Evolutionary conservation across 2,888 invertebrate species (phyloP).

Genomic region (Ennomos quercinarius): DNA sequence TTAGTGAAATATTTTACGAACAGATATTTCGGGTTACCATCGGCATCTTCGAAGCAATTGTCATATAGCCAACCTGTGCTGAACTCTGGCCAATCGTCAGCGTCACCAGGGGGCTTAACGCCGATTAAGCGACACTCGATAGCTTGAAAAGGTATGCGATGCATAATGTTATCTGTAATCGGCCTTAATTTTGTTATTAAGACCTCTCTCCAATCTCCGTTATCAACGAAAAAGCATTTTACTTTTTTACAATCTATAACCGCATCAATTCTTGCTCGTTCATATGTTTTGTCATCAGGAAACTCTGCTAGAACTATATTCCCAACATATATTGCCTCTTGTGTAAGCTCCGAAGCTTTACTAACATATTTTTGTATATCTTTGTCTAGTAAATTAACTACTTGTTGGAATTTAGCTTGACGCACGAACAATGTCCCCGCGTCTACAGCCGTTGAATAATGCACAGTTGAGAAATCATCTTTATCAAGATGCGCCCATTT

Average conservation of each 20-base stretch:
- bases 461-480: conserved; percentile 66
- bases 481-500: conserved; percentile 82
- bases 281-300: conserved; percentile 69
- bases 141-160: conserved; percentile 86
- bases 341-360: conserved; percentile 47
- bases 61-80: conserved; percentile 81
- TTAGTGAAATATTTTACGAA: conserved; percentile 73
- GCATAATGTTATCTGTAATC: conserved; percentile 79
- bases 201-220: conserved; percentile 84
- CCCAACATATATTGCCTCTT: conserved; percentile 56
- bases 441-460: conserved; percentile 70
- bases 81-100: conserved; percentile 80
- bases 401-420: conserved; percentile 72
- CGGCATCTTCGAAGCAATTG: conserved; percentile 66
- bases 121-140: conserved; percentile 87
- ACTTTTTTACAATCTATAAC: conserved; percentile 64
- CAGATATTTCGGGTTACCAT: conserved; percentile 68
- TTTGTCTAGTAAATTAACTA: conserved; percentile 63
- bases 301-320: conserved; percentile 82
- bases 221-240: conserved; percentile 87
- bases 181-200: conserved; percentile 67
- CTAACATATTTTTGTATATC: conserved; percentile 70
- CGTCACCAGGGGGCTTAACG: conserved; percentile 64
- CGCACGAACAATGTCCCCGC: conserved; percentile 82
- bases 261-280: conserved; percentile 75